A percentile compares a stretch with the other conserved stretches of the same genome.
Conservation (phyloP, 35 echinoderm and acorn worm genomes). For the Ophioderma brevispina region DNA sequence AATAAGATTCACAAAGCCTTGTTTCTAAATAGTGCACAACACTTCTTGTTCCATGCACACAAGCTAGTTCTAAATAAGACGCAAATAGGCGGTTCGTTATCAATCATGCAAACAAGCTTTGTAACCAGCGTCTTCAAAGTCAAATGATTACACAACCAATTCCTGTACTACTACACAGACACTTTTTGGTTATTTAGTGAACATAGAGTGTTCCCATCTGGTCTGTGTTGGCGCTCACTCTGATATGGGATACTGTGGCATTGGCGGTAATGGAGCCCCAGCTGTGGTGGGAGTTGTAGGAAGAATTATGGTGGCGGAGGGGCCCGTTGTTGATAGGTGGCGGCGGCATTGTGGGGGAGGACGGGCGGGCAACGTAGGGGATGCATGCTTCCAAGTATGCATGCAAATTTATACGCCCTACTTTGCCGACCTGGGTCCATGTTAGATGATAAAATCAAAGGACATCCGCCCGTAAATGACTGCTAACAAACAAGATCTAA, state of each 20-base stretch:
- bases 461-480: no score
- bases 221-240: constrained; percentile 34
- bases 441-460: constrained; percentile 18
- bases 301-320: constrained; percentile 75
- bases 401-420: constrained; percentile 96
- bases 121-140: no score
- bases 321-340: constrained; percentile 34
- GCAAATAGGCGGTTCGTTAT: no score
- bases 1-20: no score
- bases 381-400: constrained; percentile 74
- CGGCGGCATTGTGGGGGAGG: constrained; percentile 56
- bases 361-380: constrained; percentile 72
- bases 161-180: neutral
- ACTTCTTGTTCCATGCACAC: no score
- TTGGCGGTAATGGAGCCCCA: constrained; percentile 58
- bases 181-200: no score
- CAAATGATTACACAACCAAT: neutral
- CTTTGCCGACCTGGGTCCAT: constrained; percentile 97
- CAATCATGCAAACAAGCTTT: no score
- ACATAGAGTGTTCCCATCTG: no score
- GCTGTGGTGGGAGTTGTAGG: constrained; percentile 78
- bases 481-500: no score
- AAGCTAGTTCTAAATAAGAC: no score
- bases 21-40: no score
- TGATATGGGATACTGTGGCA: constrained; percentile 47